These are phyloP conservation scores for Scaptomyza parva DNA, from an alignment of 2,888 invertebrate genomes.

Conservation along the genomic window DNA sequence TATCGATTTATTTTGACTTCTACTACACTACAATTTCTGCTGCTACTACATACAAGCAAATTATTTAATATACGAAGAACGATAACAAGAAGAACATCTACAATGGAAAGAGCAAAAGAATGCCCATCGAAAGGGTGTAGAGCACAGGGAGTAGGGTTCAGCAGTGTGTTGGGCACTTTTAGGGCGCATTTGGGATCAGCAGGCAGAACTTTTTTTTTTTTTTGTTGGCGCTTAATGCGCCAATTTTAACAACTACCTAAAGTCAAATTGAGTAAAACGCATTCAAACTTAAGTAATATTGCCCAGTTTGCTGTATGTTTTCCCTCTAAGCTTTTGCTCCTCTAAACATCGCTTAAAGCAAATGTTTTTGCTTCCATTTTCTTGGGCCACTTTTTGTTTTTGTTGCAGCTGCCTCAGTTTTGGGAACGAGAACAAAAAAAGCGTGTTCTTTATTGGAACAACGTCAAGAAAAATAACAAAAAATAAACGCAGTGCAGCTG, in stretches of 20 bases:
- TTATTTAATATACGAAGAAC: constrained; percentile 72
- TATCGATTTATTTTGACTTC: constrained; percentile 81
- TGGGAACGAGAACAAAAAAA: constrained; percentile 33
- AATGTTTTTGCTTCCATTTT: constrained; percentile 25
- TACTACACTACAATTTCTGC: constrained; percentile 35
- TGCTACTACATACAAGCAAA: constrained; percentile 57
- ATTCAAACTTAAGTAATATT: constrained; percentile 78
- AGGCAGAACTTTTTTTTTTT: constrained; percentile 46
- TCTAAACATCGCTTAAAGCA: constrained; percentile 58
- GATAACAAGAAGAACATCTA: constrained; percentile 57
- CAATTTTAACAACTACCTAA: constrained; percentile 74
- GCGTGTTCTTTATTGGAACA: constrained; percentile 56
- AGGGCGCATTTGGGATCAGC: constrained; percentile 63
- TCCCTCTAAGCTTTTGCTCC: constrained; percentile 19
- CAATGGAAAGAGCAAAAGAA: neutral
- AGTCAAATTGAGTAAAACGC: constrained; percentile 79
- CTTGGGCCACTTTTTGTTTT: constrained; percentile 43
- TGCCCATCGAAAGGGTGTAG: neutral
- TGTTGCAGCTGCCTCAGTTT: constrained; percentile 61
- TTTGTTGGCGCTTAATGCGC: constrained; percentile 66
- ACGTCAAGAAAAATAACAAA: constrained; percentile 19
- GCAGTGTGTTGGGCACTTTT: constrained; percentile 42
- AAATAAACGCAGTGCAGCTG: constrained; percentile 55
- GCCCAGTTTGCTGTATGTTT: constrained; percentile 43
- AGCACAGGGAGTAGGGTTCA: neutral